These are phyloP conservation scores for Alca torda DNA, from an alignment of 2,797 vertebrate species.

Conservation along the genomic window DNA sequence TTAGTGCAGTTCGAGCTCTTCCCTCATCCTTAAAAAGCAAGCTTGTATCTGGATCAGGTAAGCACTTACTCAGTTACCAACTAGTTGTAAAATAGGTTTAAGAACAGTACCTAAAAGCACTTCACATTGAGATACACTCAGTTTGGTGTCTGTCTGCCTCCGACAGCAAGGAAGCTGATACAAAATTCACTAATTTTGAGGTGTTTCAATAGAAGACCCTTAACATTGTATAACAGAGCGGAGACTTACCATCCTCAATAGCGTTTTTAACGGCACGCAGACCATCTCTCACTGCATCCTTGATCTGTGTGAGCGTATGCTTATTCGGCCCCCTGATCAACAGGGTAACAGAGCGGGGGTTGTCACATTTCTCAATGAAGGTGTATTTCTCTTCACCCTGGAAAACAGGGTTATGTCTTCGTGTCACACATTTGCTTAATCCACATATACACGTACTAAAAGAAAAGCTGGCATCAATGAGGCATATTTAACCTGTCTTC, in stretches of 20 bases:
- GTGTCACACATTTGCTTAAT: not conserved
- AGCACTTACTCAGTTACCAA: not conserved
- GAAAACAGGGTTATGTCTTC: fast-evolving
- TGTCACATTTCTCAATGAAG: conserved; percentile 91
- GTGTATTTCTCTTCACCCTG: conserved; percentile 95
- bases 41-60: not conserved
- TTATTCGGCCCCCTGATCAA: conserved; percentile 95
- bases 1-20: not conserved
- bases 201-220: not conserved
- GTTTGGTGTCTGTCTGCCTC: conserved; percentile 80
- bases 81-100: not conserved
- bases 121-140: conserved; percentile 56
- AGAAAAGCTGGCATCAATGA: not conserved
- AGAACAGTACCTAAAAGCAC: not conserved
- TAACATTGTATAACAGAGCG: fast-evolving
- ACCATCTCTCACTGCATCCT: conserved; percentile 93
- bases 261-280: conserved; percentile 95
- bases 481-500: not conserved
- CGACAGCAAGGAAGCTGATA: conserved; percentile 67
- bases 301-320: conserved; percentile 95
- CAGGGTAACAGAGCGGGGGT: conserved; percentile 91
- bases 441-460: fast-evolving
- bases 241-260: conserved; percentile 89
- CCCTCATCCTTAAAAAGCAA: not conserved
- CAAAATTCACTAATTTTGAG: conserved; percentile 77